phyloP scores from a whole-genome alignment of 2,113 vertebrate genomes.

The Sarotherodon lohbergeri region DNA sequence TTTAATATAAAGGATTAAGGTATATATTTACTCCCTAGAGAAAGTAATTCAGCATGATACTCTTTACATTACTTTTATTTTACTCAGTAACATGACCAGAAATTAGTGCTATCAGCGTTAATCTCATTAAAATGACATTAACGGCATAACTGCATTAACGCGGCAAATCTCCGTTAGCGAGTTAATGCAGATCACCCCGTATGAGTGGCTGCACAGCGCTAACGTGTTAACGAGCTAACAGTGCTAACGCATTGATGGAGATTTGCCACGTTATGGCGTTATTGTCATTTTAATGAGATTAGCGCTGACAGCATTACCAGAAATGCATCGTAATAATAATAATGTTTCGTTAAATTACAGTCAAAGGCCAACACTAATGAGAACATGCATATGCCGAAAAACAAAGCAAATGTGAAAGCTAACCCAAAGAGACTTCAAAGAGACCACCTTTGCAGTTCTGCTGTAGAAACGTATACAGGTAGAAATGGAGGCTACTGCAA shows the following conservation, averaged over 20 bases:
- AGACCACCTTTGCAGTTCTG: background rate
- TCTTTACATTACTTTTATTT: background rate
- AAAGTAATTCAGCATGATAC: background rate
- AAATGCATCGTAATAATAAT: background rate
- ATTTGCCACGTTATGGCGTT: background rate
- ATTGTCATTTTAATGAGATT: background rate
- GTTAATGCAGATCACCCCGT: accelerated
- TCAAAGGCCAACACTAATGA: background rate
- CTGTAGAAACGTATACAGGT: background rate
- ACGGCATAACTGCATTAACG: background rate
- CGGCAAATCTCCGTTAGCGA: background rate
- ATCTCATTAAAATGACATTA: background rate
- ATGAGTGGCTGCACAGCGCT: background rate
- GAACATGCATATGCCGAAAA: background rate
- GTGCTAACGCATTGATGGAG: background rate
- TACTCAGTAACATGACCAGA: background rate
- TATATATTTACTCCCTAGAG: background rate
- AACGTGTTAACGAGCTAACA: background rate
- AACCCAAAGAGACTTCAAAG: background rate
- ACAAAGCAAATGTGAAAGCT: background rate
- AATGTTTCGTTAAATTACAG: background rate
- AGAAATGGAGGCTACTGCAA: background rate
- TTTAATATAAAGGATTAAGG: background rate
- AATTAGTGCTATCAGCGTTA: background rate
- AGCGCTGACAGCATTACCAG: accelerated